A percentile compares a stretch with the other conserved stretches of the same genome.
Conservation (phyloP, 2,113 vertebrate species). For the Sinocyclocheilus rhinocerous region DNA sequence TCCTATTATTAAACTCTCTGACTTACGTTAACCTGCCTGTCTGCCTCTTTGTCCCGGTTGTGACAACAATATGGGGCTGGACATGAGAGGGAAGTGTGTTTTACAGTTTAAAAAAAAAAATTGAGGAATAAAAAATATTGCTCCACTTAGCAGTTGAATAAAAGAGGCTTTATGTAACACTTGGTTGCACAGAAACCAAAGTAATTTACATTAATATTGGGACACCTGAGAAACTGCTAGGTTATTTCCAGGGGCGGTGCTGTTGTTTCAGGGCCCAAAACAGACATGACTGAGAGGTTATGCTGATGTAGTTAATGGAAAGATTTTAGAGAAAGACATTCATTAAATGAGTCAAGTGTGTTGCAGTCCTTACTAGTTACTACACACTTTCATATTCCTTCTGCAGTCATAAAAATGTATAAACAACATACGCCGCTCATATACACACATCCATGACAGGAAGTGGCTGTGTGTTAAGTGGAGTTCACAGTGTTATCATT, state of each 20-base stretch:
- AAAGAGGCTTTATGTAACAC: background rate
- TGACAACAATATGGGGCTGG: background rate
- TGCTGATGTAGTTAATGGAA: background rate
- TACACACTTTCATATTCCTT: background rate
- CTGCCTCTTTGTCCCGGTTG: too few relatives aligned
- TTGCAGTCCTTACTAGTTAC: background rate
- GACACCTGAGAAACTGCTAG: background rate
- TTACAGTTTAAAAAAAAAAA: background rate
- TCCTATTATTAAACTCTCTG: too few relatives aligned
- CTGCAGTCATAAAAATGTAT: background rate
- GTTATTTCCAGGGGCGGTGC: too few relatives aligned
- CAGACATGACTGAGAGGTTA: background rate
- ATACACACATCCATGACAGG: background rate
- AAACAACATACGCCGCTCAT: background rate
- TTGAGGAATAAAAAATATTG: constrained; percentile 10
- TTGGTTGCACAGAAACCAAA: background rate
- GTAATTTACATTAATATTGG: constrained; percentile 5
- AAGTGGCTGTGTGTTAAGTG: background rate
- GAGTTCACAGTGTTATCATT: background rate
- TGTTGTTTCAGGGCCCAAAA: background rate
- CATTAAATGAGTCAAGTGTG: background rate
- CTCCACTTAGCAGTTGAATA: background rate
- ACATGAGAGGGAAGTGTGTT: too few relatives aligned
- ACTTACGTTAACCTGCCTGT: too few relatives aligned
- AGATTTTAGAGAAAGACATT: background rate